Percentiles rank a stretch among this genome's conserved stretches.
phyloP scores from a whole-genome alignment of 2,888 invertebrate genomes.

The Arenicola marina region DNA sequence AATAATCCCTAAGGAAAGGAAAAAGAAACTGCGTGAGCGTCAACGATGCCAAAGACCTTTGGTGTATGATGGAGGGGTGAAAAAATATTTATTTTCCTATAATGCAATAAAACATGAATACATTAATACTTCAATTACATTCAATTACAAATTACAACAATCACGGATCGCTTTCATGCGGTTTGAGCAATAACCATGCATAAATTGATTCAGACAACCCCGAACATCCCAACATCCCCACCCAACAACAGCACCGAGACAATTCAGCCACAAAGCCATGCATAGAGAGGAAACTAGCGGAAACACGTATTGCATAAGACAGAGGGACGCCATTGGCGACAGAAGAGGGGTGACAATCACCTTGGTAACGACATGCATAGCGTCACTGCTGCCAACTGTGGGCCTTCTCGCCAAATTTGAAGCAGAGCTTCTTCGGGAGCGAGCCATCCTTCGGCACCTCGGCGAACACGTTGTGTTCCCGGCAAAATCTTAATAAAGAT shows the following conservation, averaged over 20 bases:
- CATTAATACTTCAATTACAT: too few relatives aligned
- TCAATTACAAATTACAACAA: too few relatives aligned
- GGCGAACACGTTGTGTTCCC: slow-evolving; percentile 52
- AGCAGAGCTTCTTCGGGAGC: slow-evolving; percentile 58
- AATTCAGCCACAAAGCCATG: neutral
- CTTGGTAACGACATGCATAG: neutral
- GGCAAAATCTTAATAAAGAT: slow-evolving; percentile 45
- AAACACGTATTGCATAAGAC: neutral
- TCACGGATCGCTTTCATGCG: neutral
- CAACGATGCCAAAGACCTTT: too few relatives aligned
- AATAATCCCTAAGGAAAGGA: neutral
- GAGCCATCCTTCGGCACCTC: slow-evolving; percentile 53
- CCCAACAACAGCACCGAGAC: too few relatives aligned
- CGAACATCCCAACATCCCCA: too few relatives aligned
- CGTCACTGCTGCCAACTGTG: slow-evolving; percentile 40
- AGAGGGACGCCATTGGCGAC: neutral
- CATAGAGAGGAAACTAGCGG: neutral
- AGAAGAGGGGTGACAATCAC: neutral
- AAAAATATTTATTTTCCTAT: too few relatives aligned
- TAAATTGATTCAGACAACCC: neutral
- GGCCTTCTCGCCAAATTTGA: slow-evolving; percentile 55
- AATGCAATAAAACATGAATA: too few relatives aligned
- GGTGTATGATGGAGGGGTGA: too few relatives aligned
- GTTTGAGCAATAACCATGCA: neutral
- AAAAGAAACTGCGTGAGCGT: too few relatives aligned